Percentiles rank a stretch among this genome's conserved stretches.
phyloP scores from a whole-genome alignment of 2,888 invertebrate species.

The Dione vanillae region DNA sequence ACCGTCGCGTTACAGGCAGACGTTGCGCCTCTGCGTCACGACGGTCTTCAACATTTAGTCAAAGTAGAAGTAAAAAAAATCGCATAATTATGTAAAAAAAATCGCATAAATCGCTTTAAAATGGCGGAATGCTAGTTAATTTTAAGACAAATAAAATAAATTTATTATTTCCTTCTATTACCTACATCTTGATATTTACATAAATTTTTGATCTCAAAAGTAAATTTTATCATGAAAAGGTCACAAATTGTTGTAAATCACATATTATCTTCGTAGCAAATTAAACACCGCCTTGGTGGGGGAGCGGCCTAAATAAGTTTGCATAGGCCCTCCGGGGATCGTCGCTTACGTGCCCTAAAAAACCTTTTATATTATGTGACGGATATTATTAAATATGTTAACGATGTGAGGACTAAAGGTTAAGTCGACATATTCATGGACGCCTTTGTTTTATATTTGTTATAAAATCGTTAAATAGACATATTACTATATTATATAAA shows the following conservation, averaged over 20 bases:
- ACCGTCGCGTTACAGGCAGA: too few relatives aligned
- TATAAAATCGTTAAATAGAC: neutral
- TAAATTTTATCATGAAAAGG: slow-evolving; percentile 9
- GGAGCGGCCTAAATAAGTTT: slow-evolving; percentile 27
- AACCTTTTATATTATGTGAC: slow-evolving; percentile 20
- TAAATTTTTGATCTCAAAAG: neutral
- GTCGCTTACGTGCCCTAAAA: slow-evolving; percentile 24
- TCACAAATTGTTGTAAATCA: slow-evolving; percentile 20
- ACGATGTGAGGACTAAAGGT: slow-evolving; percentile 20
- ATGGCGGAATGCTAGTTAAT: too few relatives aligned
- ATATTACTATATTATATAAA: too few relatives aligned
- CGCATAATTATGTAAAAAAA: too few relatives aligned
- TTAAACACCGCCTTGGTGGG: slow-evolving; percentile 10
- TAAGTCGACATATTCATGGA: slow-evolving; percentile 13
- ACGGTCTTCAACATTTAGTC: too few relatives aligned
- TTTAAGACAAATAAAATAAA: too few relatives aligned
- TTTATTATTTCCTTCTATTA: neutral
- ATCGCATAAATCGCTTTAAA: too few relatives aligned
- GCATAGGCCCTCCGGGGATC: slow-evolving; percentile 14
- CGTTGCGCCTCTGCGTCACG: too few relatives aligned
- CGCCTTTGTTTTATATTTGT: neutral
- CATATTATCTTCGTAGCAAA: slow-evolving; percentile 15
- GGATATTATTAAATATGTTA: slow-evolving; percentile 24
- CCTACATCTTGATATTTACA: neutral
- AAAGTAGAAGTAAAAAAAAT: too few relatives aligned